These are phyloP conservation scores for Crax fasciolata DNA, from an alignment of 2,797 vertebrate species.

Conservation along the genomic window DNA sequence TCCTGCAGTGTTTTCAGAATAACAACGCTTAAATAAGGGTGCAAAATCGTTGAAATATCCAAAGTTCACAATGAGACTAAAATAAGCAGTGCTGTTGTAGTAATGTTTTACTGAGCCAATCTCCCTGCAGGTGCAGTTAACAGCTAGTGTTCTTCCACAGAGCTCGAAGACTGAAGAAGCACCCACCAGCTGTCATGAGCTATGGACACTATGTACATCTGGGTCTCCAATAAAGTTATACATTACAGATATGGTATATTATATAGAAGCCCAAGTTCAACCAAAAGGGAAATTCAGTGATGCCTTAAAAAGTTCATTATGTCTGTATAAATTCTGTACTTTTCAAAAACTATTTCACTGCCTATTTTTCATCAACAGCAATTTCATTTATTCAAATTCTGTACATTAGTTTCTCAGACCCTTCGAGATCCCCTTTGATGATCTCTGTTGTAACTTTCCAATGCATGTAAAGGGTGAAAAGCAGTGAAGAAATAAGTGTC, in stretches of 20 bases:
- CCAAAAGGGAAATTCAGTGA: background rate
- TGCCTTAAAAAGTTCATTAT: background rate
- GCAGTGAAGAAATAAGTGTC: background rate
- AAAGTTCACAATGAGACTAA: background rate
- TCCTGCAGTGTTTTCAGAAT: constrained; percentile 28
- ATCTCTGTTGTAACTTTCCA: background rate
- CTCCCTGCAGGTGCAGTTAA: background rate
- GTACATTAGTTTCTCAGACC: background rate
- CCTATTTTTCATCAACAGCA: background rate
- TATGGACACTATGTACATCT: background rate
- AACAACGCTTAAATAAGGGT: background rate
- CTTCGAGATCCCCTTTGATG: background rate
- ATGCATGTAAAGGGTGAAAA: background rate
- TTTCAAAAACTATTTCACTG: background rate
- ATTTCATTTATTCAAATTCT: background rate
- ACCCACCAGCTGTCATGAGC: background rate
- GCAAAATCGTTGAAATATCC: background rate
- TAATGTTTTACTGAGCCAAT: background rate
- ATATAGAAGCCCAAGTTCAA: background rate
- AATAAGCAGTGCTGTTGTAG: background rate
- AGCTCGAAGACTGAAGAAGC: background rate
- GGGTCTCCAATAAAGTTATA: background rate
- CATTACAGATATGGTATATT: background rate
- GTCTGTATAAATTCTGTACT: background rate
- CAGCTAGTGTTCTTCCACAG: background rate